phyloP scores from a whole-genome alignment of 2,888 invertebrate genomes.

The Amaurobius ferox region DNA sequence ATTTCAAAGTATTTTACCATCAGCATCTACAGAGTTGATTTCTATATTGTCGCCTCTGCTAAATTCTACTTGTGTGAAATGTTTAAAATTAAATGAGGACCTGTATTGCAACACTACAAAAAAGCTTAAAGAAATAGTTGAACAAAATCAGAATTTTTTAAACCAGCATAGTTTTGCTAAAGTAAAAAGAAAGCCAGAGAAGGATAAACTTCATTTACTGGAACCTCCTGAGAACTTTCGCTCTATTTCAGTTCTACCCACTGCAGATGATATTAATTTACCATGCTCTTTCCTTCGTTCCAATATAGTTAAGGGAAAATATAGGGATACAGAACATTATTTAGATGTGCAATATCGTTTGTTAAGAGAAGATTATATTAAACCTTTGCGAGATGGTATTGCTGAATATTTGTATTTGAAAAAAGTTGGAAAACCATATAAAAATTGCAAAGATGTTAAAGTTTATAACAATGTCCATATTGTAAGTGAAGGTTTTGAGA shows the following conservation, averaged over 20 bases:
- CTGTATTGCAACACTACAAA: neutral
- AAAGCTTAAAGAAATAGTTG: constrained; percentile 36
- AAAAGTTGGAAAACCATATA: constrained; percentile 75
- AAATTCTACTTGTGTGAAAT: constrained; percentile 16
- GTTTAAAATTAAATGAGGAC: neutral
- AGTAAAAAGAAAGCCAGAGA: constrained; percentile 17
- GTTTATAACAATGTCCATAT: constrained; percentile 76
- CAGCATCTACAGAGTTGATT: constrained; percentile 36
- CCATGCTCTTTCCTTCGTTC: constrained; percentile 79
- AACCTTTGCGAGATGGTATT: constrained; percentile 85
- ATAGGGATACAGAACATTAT: constrained; percentile 84
- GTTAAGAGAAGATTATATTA: constrained; percentile 87
- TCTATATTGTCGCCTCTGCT: constrained; percentile 36
- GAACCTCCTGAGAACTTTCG: constrained; percentile 63
- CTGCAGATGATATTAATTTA: constrained; percentile 41
- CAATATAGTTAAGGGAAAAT: constrained; percentile 83
- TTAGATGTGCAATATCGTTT: constrained; percentile 88
- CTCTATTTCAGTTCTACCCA: constrained; percentile 53
- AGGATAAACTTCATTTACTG: constrained; percentile 40
- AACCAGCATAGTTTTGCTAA: neutral
- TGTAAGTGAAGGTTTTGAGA: constrained; percentile 74
- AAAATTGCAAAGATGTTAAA: constrained; percentile 74
- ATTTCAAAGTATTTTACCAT: constrained; percentile 34
- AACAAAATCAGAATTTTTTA: constrained; percentile 25
- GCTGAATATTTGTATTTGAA: constrained; percentile 78